Evolutionary conservation across 2,113 vertebrate species (phyloP), one percentile per base, ranked within the genome.

Genomic region (Lycaon pictus): DNA sequence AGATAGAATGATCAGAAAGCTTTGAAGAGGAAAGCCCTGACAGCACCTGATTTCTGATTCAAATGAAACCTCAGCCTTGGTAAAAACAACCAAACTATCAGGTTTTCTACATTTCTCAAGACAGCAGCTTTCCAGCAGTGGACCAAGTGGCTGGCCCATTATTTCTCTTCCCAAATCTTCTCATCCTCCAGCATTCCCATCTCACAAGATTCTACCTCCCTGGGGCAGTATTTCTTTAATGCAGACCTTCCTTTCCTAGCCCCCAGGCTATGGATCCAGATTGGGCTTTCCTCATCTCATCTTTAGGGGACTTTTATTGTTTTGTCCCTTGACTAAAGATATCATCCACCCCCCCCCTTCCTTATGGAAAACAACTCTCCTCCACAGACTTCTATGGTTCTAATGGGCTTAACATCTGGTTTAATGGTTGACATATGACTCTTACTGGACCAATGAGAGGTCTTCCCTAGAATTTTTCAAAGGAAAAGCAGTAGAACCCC

Each of bases 41-140:
- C 23, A 63, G 29, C 32, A 76, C 29, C 55, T 74, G 87, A 82
- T 15, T 95, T 86, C 94, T 53, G 23, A 69, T 60, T 93, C 60
- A 87, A 92, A 67, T 56, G 19, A 27, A 95, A 92, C 27, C 51
- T 89, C 74, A 86, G 4, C 35, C 69, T 63, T 27, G 53, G 56
- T 55, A 90, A 86, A 96, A 93, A 89, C 15, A 55, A 83, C 25
- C 5, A n/a, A 91, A 55, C 48, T 37, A 55, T 51, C 77, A 92
- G 77, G 17, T 29, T 87, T 55, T 56, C 83, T 35, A 74, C 20
- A 62, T 79, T 79, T 93, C 37, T 88, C 27, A 95, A 95, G 67
- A 86, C 3, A 96, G 65, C 56, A 53, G 27, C 43, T 79, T 53
- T 88, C 60, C 22, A 94, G 48, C 6, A 69, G 32, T 51, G 72